A percentile compares a stretch with the other conserved stretches of the same genome.
phyloP scores from a whole-genome alignment of 2,113 vertebrate species.

The Macaca nemestrina region DNA sequence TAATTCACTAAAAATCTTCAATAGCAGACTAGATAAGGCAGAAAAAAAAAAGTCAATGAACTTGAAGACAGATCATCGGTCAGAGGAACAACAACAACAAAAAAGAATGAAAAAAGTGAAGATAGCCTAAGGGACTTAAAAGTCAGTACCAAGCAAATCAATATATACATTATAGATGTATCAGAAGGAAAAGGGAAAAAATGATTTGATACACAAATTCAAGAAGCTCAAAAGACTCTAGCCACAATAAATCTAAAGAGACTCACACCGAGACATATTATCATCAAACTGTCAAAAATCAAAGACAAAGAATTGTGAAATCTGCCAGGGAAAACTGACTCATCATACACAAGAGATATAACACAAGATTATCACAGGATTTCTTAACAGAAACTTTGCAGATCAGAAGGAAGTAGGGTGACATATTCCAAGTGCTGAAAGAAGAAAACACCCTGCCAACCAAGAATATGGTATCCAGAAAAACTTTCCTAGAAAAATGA shows the following conservation, averaged over 20 bases:
- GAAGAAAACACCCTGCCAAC: not conserved
- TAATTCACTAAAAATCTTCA: not conserved
- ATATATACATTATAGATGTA: not conserved
- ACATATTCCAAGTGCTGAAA: not conserved
- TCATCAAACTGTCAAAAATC: not conserved
- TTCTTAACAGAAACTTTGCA: not conserved
- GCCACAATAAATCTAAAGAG: not conserved
- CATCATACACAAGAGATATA: not conserved
- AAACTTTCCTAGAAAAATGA: not conserved
- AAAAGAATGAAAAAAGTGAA: not conserved
- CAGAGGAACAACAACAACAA: not conserved
- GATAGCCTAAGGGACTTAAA: not conserved
- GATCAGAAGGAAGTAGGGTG: not conserved
- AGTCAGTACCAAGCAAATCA: not conserved
- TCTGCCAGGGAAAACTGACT: not conserved
- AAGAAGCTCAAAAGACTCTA: not conserved
- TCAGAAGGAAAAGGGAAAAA: not conserved
- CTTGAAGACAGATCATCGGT: not conserved
- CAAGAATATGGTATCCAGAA: not conserved
- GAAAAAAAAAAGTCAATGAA: not conserved
- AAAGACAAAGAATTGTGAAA: not conserved
- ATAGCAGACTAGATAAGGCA: not conserved
- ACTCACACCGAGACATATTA: not conserved
- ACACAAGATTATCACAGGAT: not conserved
- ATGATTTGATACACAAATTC: not conserved